phyloP scores from a whole-genome alignment of 2,888 invertebrate species.

The Panzeria rudis region DNA sequence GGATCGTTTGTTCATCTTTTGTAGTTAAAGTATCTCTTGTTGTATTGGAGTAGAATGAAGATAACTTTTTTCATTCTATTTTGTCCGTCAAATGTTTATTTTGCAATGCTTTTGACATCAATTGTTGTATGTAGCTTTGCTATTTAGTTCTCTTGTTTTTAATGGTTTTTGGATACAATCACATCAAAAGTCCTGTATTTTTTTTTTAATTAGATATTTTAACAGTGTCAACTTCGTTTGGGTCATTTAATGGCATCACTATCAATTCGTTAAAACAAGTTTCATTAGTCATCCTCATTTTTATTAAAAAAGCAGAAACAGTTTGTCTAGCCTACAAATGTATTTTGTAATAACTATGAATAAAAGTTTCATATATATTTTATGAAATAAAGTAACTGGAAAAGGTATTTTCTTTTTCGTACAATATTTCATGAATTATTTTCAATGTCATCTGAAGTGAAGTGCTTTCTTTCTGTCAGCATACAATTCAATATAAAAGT shows the following conservation, averaged over 20 bases:
- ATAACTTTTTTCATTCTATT: not conserved
- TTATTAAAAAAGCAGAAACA: no score
- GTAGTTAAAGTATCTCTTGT: conserved; percentile 36
- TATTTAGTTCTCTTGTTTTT: conserved; percentile 1
- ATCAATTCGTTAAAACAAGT: not conserved
- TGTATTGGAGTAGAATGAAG: not conserved
- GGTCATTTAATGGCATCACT: not conserved
- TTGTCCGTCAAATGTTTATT: conserved; percentile 30
- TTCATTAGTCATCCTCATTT: not conserved
- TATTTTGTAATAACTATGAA: no score
- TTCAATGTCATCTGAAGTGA: no score
- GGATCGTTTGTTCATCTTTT: conserved; percentile 33
- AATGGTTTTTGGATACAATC: conserved; percentile 1
- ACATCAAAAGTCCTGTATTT: not conserved
- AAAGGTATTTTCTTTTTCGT: no score
- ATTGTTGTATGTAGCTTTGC: conserved; percentile 2
- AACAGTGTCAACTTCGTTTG: conserved; percentile 23
- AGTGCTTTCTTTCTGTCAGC: no score
- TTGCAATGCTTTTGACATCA: conserved; percentile 55
- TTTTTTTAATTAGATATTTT: conserved; percentile 15
- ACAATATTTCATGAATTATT: no score
- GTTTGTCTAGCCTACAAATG: no score
- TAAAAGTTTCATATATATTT: no score
- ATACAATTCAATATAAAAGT: no score
- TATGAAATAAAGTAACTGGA: no score